Conservation (phyloP, 2,113 vertebrate species). For the Raphicerus campestris region DNA sequence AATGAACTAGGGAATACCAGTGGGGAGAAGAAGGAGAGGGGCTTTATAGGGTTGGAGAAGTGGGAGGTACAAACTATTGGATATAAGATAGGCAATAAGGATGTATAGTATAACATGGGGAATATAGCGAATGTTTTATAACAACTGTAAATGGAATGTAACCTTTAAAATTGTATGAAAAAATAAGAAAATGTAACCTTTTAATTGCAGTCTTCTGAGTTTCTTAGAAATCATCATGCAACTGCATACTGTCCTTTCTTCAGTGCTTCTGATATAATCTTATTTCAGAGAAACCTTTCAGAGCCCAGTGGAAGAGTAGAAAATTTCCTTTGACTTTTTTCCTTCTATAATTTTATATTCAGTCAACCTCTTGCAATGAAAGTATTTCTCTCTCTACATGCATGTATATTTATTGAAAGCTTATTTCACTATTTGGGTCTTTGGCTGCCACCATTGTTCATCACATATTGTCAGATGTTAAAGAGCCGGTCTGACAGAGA, state of each 20-base stretch:
- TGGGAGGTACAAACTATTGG: background rate
- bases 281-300: too few relatives aligned
- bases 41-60: background rate
- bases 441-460: background rate
- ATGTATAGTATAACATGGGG: background rate
- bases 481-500: background rate
- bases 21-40: background rate
- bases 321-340: background rate
- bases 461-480: constrained; percentile 11
- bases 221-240: background rate
- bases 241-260: background rate
- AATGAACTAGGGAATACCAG: background rate
- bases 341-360: background rate
- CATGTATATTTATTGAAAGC: background rate
- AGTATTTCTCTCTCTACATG: background rate
- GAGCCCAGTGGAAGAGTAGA: background rate
- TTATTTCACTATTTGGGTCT: constrained; percentile 3
- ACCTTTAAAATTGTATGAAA: background rate
- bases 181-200: background rate
- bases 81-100: background rate
- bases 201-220: background rate
- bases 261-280: background rate
- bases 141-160: background rate
- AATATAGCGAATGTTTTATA: background rate
- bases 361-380: background rate